Conservation (phyloP, 2,113 vertebrate species). For the Crotalus viridis region DNA sequence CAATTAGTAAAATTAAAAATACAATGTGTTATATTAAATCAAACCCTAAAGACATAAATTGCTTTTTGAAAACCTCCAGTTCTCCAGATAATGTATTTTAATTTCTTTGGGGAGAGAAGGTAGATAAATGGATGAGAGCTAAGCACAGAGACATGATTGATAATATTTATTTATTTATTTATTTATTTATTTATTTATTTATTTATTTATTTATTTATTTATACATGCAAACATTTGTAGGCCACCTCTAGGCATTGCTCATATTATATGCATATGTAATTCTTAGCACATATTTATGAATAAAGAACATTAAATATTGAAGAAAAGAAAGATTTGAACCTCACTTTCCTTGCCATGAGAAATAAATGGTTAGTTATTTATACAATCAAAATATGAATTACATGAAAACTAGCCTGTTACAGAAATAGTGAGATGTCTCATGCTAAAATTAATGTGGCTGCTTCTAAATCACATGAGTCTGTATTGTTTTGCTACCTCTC, state of each 20-base stretch:
- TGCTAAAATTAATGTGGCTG: background rate
- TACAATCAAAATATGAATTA: background rate
- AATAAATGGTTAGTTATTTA: background rate
- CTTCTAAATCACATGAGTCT: background rate
- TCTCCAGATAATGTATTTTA: background rate
- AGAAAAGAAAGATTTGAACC: background rate
- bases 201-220: background rate
- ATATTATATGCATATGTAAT: background rate
- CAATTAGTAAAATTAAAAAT: background rate
- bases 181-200: background rate
- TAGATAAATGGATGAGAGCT: background rate
- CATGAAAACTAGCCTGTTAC: background rate
- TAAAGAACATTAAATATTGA: background rate
- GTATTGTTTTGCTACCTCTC: too few relatives aligned
- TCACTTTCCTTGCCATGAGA: background rate
- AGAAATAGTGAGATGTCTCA: background rate
- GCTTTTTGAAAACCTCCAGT: background rate
- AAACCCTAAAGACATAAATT: background rate
- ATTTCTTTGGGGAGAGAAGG: background rate
- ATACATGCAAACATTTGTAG: background rate
- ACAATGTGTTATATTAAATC: background rate
- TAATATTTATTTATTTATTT: background rate
- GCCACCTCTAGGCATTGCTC: background rate
- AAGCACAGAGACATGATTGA: background rate
- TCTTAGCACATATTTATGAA: background rate